These are phyloP conservation scores for Hipposideros armiger DNA, from an alignment of 2,113 vertebrate species.

Conservation along the genomic window DNA sequence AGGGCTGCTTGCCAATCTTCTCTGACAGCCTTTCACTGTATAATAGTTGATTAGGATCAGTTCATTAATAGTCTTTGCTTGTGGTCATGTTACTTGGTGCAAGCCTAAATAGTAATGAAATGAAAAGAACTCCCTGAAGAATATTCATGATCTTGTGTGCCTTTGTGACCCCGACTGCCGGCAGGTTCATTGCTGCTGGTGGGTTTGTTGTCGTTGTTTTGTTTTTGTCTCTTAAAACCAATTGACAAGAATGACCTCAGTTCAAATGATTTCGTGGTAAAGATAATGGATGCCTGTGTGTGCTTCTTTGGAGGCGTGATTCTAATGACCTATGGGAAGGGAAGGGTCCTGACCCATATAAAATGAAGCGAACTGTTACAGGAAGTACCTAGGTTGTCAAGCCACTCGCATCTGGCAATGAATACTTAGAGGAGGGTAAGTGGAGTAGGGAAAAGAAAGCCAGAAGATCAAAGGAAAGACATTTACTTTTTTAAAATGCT, in stretches of 20 bases:
- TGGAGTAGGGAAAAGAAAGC: background rate
- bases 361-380: accelerated
- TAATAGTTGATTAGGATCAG: background rate
- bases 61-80: background rate
- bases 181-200: background rate
- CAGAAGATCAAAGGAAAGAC: background rate
- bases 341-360: background rate
- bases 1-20: background rate
- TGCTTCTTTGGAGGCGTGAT: background rate
- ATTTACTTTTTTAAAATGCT: background rate
- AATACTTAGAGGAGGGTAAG: background rate
- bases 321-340: background rate
- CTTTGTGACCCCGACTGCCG: background rate
- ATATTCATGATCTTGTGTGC: accelerated
- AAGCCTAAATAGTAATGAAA: background rate
- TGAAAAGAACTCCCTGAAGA: background rate
- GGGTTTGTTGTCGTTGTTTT: background rate
- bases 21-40: background rate
- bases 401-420: background rate
- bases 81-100: background rate
- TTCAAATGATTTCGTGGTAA: background rate
- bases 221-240: background rate
- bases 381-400: background rate
- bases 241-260: background rate
- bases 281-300: background rate